Conservation (phyloP, 1,140 invertebrate genomes). For the Zaprionus africanus region DNA sequence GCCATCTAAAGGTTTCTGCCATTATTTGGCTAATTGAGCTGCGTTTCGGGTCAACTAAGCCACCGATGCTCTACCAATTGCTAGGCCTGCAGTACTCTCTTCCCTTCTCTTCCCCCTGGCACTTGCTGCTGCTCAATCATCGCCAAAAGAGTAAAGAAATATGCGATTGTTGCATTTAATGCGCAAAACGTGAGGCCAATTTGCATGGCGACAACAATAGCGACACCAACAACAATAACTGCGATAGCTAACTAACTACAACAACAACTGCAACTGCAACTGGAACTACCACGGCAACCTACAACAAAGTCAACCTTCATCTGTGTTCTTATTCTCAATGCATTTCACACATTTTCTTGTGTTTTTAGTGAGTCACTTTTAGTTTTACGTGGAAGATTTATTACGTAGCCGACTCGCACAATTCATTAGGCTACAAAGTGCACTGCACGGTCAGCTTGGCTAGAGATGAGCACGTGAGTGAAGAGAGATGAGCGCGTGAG, state of each 20-base stretch:
- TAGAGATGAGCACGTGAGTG: constrained; percentile 31
- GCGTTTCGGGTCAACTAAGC: constrained; percentile 46
- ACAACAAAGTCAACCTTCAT: constrained; percentile 46
- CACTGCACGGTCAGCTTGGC: not conserved
- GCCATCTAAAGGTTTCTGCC: constrained; percentile 46
- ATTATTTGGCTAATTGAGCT: constrained; percentile 59
- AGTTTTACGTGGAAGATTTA: constrained; percentile 38
- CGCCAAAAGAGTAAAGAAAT: constrained; percentile 40
- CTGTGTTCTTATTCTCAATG: constrained; percentile 37
- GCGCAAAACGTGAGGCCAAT: constrained; percentile 76
- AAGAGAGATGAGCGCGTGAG: no score
- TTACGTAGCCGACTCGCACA: constrained; percentile 31
- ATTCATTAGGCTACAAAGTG: constrained; percentile 42
- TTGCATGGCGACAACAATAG: constrained; percentile 68
- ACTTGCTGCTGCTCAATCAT: constrained; percentile 65
- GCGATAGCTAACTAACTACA: not conserved
- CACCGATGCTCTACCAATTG: constrained; percentile 54
- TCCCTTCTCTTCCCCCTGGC: not conserved
- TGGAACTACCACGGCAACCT: constrained; percentile 26
- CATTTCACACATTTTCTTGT: constrained; percentile 45
- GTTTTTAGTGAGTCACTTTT: constrained; percentile 22
- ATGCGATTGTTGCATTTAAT: constrained; percentile 66
- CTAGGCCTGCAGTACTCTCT: constrained; percentile 11
- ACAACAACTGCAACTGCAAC: constrained; percentile 19
- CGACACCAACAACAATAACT: constrained; percentile 21